Percentiles rank a stretch among this genome's conserved stretches.
phyloP scores from a whole-genome alignment of 2,113 vertebrate genomes.

The rabbit (Oryctolagus cuniculus) region mOryCun1.1 NC_091436.1:74462501-74463000 shows the following conservation, averaged over 20 bases:
- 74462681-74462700: no score
- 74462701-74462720: no score
- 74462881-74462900: background rate
- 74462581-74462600: no score
- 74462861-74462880: background rate
- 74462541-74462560: no score
- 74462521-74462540: background rate
- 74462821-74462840: background rate
- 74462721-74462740: no score
- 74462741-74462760: no score
- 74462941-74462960: background rate
- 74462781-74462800: background rate
- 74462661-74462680: no score
- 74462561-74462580: no score
- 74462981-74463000: background rate
- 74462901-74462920: background rate
- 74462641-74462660: no score
- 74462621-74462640: no score
- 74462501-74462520: background rate
- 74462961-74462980: background rate
- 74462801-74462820: background rate
- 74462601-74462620: no score
- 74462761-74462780: background rate
- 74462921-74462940: background rate
- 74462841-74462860: background rate